Evolutionary conservation across 2,797 vertebrate genomes (phyloP), one percentile per base, ranked within the genome.

Genomic region (Limnodromus scolopaceus): DNA sequence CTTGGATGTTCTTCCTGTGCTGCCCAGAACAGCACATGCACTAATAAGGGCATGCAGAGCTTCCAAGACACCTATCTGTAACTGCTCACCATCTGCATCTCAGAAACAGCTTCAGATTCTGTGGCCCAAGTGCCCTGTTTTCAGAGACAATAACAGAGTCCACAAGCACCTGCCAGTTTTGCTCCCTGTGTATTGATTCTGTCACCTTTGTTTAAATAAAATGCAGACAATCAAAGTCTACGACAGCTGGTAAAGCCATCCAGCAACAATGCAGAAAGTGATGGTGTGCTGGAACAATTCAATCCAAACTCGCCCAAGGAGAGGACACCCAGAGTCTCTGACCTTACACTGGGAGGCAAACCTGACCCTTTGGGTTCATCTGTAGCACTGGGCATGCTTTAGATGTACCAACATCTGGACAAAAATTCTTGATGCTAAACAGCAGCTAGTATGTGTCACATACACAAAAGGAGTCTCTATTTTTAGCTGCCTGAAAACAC

Each of bases 401-500:
- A 46, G 9, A 60, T 8, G 5, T 28, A 39, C 70, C 54, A 81
- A 39, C 69, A 91, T 75, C 76, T 86, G 79, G 39, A 43, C n/a
- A 70, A 94, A 94, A 96, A 88, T 53, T 76, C n/a, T 43, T 39
- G 28, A 69, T 55, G 43, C 36, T 71, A 9, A 86, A 63, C 41
- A 84, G 66, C 71, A 86, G 72, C 70, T 63, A 49, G 32, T 66
- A 36, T 6, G 6, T 77, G 81, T 71, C 82, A 86, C 66, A 74
- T 43, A 58, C 17, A 78, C 17, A 86, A 58, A 86, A 58, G 58
- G 6, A 68, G 11, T 20, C 46, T 84, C 60, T 90, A 84, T 92
- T 93, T 96, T 94, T 87, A 81, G 53, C 65, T 60, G 58, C 27
- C 43, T 71, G 53, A 88, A 76, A 89, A 89, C 57, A 89, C 24